Evolutionary conservation across 2,888 invertebrate species (phyloP).

Genomic region (Polydrusus pterygomalis): DNA sequence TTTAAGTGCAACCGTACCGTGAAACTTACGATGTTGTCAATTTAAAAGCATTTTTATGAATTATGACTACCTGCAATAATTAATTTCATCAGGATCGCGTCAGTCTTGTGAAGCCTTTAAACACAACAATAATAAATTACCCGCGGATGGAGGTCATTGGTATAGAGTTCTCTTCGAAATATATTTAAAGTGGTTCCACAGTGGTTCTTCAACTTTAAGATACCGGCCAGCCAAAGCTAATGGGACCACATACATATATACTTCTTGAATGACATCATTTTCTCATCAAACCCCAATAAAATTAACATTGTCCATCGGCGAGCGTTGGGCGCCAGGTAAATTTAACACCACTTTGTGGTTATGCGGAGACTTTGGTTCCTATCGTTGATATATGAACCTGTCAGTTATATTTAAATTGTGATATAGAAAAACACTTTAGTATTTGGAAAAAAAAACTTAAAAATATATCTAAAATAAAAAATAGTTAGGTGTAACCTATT

Average conservation of each 20-base stretch:
- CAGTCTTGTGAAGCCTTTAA: constrained; percentile 33
- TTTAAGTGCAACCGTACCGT: constrained; percentile 6
- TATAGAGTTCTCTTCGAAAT: constrained; percentile 45
- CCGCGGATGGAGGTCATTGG: constrained; percentile 47
- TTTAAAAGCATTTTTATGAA: constrained; percentile 3
- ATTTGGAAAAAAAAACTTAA: not conserved
- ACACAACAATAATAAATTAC: constrained; percentile 46
- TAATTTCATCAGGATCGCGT: constrained; percentile 32
- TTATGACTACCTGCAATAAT: constrained; percentile 29
- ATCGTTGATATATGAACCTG: constrained; percentile 47
- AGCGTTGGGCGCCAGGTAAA: constrained; percentile 65
- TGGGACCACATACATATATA: constrained; percentile 70
- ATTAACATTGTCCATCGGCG: constrained; percentile 68
- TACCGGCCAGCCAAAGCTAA: constrained; percentile 67
- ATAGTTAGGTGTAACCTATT: not conserved
- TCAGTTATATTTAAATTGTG: constrained; percentile 38
- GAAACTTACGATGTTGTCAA: not conserved
- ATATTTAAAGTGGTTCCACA: constrained; percentile 56
- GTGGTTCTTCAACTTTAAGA: constrained; percentile 58
- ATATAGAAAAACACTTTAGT: not conserved
- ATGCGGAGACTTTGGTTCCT: constrained; percentile 44
- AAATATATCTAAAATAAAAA: not conserved
- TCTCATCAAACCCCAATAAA: constrained; percentile 71
- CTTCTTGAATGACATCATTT: constrained; percentile 71
- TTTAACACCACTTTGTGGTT: constrained; percentile 62